These are phyloP conservation scores for Andrena camellia DNA, from an alignment of 2,888 invertebrate genomes.

Conservation along the genomic window DNA sequence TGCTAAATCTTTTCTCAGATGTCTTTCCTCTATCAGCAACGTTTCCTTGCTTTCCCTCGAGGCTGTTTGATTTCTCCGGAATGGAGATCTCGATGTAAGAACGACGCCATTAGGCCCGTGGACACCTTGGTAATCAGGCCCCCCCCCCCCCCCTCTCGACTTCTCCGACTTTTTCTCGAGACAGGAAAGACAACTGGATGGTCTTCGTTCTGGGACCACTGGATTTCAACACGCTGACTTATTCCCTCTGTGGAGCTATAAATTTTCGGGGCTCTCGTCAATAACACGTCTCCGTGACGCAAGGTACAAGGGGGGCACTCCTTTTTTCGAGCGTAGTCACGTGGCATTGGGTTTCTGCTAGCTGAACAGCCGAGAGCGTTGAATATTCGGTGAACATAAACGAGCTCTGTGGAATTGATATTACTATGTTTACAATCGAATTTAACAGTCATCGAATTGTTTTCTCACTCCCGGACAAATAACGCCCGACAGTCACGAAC, in stretches of 20 bases:
- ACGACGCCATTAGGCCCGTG: constrained; percentile 7
- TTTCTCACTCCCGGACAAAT: no score
- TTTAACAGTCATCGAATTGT: no score
- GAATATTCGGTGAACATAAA: neutral
- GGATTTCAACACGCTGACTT: constrained; percentile 35
- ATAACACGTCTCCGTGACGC: constrained; percentile 11
- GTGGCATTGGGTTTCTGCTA: neutral
- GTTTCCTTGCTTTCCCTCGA: constrained; percentile 4
- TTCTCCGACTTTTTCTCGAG: neutral
- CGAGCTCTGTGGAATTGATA: no score
- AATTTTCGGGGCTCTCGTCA: constrained; percentile 9
- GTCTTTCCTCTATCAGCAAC: neutral
- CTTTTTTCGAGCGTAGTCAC: neutral
- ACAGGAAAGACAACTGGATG: neutral
- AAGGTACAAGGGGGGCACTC: neutral
- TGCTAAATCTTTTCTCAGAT: neutral
- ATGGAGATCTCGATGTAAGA: constrained; percentile 19
- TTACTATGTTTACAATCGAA: no score
- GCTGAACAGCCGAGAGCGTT: neutral
- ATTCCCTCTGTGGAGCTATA: constrained; percentile 1
- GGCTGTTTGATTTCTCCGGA: constrained; percentile 17
- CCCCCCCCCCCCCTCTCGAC: neutral
- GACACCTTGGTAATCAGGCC: neutral
- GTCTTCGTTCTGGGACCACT: constrained; percentile 5
- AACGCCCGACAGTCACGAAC: no score